phyloP scores from a whole-genome alignment of 2,797 vertebrate species.

The Cyclura pinguis region DNA sequence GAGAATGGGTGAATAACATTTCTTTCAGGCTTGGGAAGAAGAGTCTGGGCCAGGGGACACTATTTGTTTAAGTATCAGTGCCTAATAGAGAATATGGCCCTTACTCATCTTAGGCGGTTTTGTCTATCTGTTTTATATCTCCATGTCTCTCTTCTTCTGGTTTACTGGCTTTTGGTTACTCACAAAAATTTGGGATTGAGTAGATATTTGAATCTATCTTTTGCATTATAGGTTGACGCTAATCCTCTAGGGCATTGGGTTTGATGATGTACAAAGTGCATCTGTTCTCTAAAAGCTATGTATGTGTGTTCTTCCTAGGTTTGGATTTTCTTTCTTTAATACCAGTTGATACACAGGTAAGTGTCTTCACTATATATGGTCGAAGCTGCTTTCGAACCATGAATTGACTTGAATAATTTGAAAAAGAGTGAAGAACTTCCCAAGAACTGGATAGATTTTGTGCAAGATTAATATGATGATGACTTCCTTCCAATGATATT shows the following conservation, averaged over 20 bases:
- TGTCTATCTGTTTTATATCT: not conserved
- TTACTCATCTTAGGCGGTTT: not conserved
- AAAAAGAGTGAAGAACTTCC: not conserved
- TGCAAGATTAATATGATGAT: not conserved
- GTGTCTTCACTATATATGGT: conserved; percentile 69
- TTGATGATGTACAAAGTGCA: not conserved
- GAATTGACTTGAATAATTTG: not conserved
- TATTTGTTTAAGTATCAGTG: too few relatives aligned
- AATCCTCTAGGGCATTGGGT: not conserved
- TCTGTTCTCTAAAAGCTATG: not conserved
- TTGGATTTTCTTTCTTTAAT: conserved; percentile 96
- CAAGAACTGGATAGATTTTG: too few relatives aligned
- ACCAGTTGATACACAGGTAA: conserved; percentile 95
- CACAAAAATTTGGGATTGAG: not conserved
- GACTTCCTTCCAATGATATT: not conserved
- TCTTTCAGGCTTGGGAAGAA: too few relatives aligned
- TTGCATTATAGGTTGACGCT: not conserved
- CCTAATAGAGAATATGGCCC: too few relatives aligned
- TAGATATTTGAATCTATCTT: not conserved
- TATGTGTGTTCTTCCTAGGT: conserved; percentile 82
- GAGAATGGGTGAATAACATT: too few relatives aligned
- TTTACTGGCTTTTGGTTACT: not conserved
- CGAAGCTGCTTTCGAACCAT: rapidly evolving
- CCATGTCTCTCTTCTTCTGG: too few relatives aligned
- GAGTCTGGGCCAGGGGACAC: too few relatives aligned